Evolutionary conservation across 37 sponge, comb jelly and placozoan genomes (phyloP).

Genomic region (Spongilla lacustris): DNA sequence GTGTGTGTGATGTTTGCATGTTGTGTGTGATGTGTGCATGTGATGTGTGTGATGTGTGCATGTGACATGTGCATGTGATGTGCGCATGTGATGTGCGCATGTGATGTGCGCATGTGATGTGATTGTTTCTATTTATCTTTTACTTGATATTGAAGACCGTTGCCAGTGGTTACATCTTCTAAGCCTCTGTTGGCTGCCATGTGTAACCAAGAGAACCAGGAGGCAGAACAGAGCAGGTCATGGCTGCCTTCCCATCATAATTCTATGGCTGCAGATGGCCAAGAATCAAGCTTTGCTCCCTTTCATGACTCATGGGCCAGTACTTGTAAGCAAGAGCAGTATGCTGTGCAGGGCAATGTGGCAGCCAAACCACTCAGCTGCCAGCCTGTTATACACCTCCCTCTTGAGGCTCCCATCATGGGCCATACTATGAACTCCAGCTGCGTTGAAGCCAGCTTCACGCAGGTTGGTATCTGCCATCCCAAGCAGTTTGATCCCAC

Average conservation of each 20-base stretch:
- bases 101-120: not conserved
- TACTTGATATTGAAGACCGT: not conserved
- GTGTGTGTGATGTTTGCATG: too few relatives aligned
- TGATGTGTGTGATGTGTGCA: not conserved
- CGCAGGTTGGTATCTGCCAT: slow-evolving; percentile 16
- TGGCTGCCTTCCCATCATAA: not conserved
- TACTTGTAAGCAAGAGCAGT: not conserved
- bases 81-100: not conserved
- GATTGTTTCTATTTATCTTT: not conserved
- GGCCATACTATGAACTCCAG: not conserved
- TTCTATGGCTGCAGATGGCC: not conserved
- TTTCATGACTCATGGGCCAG: slow-evolving; percentile 41
- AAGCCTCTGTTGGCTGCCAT: not conserved
- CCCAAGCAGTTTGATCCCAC: not conserved
- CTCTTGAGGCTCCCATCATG: slow-evolving; percentile 12
- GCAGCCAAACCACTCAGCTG: not conserved
- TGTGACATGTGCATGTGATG: not conserved
- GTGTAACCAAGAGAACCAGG: not conserved
- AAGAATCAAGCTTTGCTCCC: slow-evolving; percentile 20
- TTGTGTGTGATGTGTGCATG: slow-evolving; percentile 31
- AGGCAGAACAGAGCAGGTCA: not conserved
- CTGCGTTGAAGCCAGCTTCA: slow-evolving; percentile 17
- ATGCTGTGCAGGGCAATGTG: not conserved
- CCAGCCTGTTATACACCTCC: slow-evolving; percentile 1
- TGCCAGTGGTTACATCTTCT: not conserved